Conservation (phyloP, 2,888 invertebrate genomes). For the Baccha elongata region DNA sequence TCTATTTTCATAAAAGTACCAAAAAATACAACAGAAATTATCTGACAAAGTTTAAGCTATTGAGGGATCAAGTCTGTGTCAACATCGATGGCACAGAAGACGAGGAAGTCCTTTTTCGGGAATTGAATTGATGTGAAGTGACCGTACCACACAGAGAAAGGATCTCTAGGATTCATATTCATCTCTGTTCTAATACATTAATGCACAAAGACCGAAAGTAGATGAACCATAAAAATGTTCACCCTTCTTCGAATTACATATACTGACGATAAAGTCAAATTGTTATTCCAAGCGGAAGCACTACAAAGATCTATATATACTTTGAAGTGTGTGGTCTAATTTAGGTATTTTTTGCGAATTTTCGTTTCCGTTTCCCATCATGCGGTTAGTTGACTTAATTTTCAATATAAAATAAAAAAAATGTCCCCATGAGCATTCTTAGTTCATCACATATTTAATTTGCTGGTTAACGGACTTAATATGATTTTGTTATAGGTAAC, state of each 20-base stretch:
- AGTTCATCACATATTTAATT: conserved; percentile 54
- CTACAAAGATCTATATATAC: conserved; percentile 59
- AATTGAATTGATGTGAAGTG: conserved; percentile 43
- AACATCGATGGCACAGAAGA: conserved; percentile 9
- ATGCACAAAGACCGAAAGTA: conserved; percentile 23
- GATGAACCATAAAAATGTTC: background rate
- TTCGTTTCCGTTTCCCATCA: background rate
- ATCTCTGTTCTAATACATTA: too few species aligned
- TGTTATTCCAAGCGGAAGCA: conserved; percentile 64
- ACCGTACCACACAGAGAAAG: conserved; percentile 20
- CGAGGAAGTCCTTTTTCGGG: conserved; percentile 21
- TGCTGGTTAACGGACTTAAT: conserved; percentile 46
- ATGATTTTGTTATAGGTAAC: conserved; percentile 44
- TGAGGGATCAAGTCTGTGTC: conserved; percentile 26
- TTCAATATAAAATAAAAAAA: conserved; percentile 15
- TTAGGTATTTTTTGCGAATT: conserved; percentile 47
- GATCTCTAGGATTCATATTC: background rate
- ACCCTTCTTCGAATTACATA: background rate
- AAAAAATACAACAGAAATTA: conserved; percentile 5
- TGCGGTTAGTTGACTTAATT: conserved; percentile 25
- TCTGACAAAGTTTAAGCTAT: conserved; percentile 36
- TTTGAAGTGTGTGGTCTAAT: conserved; percentile 59
- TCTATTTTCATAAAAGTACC: conserved; percentile 42
- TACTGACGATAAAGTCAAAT: conserved; percentile 50
- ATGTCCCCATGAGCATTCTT: conserved; percentile 38